Evolutionary conservation across 37 sponge, comb jelly and placozoan species (phyloP).

Genomic region (Halisarca cf. caerulea): DNA sequence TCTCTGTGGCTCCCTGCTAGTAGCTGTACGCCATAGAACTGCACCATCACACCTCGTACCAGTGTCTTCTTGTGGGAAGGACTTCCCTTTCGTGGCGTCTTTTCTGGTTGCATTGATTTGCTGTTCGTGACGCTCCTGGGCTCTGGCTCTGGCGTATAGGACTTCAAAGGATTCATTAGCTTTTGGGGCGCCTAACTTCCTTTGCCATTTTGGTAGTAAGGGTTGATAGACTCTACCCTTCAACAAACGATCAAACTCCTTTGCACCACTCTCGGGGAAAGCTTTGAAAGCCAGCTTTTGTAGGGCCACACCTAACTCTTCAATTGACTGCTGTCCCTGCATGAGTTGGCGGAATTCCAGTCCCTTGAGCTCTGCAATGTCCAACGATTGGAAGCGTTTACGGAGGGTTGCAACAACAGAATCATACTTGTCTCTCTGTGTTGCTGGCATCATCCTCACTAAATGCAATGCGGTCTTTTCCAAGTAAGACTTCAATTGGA

Average conservation of each 20-base stretch:
- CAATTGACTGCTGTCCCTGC: slow-evolving; percentile 5
- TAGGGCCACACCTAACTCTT: not conserved
- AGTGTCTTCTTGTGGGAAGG: not conserved
- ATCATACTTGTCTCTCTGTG: too few relatives aligned
- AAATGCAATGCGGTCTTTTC: too few relatives aligned
- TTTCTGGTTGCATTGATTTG: not conserved
- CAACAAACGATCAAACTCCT: slow-evolving; percentile 21
- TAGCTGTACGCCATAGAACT: not conserved
- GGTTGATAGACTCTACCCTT: slow-evolving; percentile 4
- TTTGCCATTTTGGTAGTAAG: not conserved
- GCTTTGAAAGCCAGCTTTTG: slow-evolving; percentile 10
- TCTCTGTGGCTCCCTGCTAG: not conserved
- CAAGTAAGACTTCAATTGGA: too few relatives aligned
- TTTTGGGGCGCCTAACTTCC: not conserved
- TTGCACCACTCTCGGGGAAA: not conserved
- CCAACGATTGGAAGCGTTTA: slow-evolving; percentile 4
- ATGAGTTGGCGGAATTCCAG: slow-evolving; percentile 33
- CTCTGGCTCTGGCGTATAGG: too few relatives aligned
- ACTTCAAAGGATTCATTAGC: too few relatives aligned
- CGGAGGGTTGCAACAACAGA: not conserved
- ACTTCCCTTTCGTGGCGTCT: not conserved
- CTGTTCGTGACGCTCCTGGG: too few relatives aligned
- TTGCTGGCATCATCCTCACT: too few relatives aligned
- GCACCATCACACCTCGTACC: not conserved
- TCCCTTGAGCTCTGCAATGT: slow-evolving; percentile 32